Evolutionary conservation across 2,797 vertebrate species (phyloP).

Genomic region (Takifugu rubripes): DNA sequence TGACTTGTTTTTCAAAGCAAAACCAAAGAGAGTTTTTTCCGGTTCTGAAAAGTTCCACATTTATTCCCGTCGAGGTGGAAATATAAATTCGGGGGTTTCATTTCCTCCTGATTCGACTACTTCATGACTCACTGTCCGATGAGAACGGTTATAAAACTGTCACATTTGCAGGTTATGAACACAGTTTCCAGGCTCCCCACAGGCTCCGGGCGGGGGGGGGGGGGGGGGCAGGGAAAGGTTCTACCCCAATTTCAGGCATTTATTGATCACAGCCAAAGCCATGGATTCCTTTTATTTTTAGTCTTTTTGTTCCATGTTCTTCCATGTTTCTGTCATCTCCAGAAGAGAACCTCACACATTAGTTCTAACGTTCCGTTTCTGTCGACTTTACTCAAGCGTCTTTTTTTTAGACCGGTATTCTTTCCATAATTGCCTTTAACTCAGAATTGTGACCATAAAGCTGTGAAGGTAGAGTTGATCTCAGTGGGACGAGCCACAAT

Average conservation of each 20-base stretch:
- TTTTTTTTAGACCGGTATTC: not conserved
- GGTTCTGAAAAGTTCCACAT: constrained; percentile 3
- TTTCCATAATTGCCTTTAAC: no score
- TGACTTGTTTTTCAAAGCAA: constrained; percentile 11
- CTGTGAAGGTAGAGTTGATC: no score
- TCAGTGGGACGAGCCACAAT: no score
- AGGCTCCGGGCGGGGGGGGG: constrained; percentile 14
- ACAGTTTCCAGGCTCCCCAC: constrained; percentile 19
- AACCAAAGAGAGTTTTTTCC: constrained; percentile 10
- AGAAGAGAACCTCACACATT: not conserved
- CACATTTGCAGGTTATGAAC: constrained; percentile 40
- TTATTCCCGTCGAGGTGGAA: constrained; percentile 2
- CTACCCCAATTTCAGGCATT: constrained; percentile 34
- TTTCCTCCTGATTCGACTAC: constrained; percentile 13
- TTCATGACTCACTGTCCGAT: constrained; percentile 12
- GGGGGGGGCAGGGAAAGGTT: not conserved
- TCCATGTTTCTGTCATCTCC: not conserved
- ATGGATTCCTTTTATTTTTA: constrained; percentile 11
- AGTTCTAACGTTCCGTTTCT: not conserved
- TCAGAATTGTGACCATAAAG: no score
- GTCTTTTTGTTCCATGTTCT: constrained; percentile 3
- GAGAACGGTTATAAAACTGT: constrained; percentile 23
- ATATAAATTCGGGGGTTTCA: constrained; percentile 3
- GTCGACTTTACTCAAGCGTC: not conserved
- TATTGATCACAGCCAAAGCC: constrained; percentile 41